phyloP scores from a whole-genome alignment of 2,888 invertebrate genomes.

The Cantharis flavilabris region DNA sequence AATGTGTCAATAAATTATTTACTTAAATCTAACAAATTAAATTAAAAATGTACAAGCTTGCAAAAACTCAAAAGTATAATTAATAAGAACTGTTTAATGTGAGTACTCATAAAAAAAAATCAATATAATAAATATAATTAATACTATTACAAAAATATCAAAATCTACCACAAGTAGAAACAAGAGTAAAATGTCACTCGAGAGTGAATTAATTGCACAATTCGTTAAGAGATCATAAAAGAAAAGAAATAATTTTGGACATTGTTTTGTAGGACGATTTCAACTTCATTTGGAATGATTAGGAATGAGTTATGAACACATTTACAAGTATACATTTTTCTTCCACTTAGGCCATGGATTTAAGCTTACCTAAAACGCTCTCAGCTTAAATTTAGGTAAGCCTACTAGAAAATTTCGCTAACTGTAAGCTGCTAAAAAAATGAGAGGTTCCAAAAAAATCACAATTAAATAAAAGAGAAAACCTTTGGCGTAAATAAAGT shows the following conservation, averaged over 20 bases:
- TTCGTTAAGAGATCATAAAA: background rate
- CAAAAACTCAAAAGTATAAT: background rate
- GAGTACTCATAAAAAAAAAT: background rate
- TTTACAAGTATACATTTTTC: background rate
- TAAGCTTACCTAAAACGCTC: background rate
- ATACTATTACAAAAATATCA: background rate
- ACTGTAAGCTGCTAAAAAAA: background rate
- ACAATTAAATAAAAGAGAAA: background rate
- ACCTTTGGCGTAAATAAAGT: slow-evolving; percentile 20
- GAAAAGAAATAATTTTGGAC: background rate
- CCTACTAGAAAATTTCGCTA: background rate
- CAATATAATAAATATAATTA: background rate
- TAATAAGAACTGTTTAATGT: background rate
- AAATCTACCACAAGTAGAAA: background rate
- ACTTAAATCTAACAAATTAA: background rate
- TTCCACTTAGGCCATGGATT: background rate
- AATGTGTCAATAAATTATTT: background rate
- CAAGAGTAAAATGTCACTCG: background rate
- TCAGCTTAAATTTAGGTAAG: background rate
- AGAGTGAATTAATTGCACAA: background rate
- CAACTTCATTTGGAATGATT: background rate
- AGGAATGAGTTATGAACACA: slow-evolving; percentile 1
- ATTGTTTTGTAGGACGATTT: background rate
- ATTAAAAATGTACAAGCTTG: background rate
- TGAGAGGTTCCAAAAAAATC: background rate